These are phyloP conservation scores for Calidris pygmaea DNA, from an alignment of 2,113 vertebrate species.

Conservation along the genomic window DNA sequence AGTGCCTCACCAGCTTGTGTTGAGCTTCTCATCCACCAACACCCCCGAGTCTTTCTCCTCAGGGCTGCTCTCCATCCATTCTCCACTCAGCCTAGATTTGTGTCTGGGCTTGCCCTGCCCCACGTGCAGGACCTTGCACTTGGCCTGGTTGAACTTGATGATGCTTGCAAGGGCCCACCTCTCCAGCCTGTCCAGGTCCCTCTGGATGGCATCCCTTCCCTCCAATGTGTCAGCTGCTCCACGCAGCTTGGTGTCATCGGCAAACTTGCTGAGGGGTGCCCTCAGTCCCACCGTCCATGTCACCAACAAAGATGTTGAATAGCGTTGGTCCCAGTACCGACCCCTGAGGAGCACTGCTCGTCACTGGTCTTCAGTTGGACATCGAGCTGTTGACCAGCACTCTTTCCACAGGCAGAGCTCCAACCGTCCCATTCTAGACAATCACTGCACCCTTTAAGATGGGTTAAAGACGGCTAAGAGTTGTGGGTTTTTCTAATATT, in stretches of 20 bases:
- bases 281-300: neutral
- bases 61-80: neutral
- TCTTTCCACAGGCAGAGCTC: rapidly evolving
- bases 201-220: neutral
- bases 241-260: neutral
- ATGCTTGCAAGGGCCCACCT: neutral
- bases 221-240: neutral
- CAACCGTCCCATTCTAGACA: rapidly evolving
- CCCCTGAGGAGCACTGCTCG: neutral
- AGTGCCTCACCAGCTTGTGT: neutral
- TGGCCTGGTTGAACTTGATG: neutral
- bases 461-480: too few relatives aligned
- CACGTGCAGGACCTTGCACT: neutral
- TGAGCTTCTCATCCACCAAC: neutral
- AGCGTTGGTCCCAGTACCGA: neutral
- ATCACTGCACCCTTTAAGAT: rapidly evolving
- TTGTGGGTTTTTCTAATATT: rapidly evolving
- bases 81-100: neutral
- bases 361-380: neutral
- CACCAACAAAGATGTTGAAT: neutral
- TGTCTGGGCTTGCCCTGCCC: neutral
- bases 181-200: neutral
- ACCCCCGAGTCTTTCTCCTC: neutral
- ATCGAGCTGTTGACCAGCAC: neutral
- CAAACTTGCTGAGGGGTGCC: neutral